Percentiles rank a stretch among this genome's conserved stretches.
Conservation (phyloP, 2,888 invertebrate genomes). For the Philereme vetulata region DNA sequence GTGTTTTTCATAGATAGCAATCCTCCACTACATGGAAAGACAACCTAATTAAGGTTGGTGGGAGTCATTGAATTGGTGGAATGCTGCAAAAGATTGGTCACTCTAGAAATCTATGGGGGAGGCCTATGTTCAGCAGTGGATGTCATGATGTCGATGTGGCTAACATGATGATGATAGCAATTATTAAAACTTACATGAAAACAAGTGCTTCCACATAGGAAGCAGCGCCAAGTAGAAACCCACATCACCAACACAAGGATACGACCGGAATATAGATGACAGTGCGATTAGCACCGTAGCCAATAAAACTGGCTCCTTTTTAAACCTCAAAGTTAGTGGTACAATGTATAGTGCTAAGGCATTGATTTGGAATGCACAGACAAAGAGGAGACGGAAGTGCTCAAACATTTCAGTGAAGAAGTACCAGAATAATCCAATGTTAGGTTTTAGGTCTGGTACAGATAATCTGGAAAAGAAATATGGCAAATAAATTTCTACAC, state of each 20-base stretch:
- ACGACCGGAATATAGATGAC: slow-evolving; percentile 96
- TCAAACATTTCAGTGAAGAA: slow-evolving; percentile 99
- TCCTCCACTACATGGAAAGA: no score
- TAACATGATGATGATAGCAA: background rate
- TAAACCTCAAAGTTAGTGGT: slow-evolving; percentile 92
- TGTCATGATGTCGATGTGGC: no score
- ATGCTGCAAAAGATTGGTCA: no score
- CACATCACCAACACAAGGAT: slow-evolving; percentile 97
- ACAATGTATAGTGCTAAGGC: slow-evolving; percentile 95
- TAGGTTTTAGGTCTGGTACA: slow-evolving; percentile 97
- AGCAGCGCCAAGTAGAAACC: slow-evolving; percentile 95
- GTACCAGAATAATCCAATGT: slow-evolving; percentile 99
- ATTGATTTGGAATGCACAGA: slow-evolving; percentile 98
- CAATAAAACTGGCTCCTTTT: slow-evolving; percentile 91
- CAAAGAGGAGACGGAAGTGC: slow-evolving; percentile 97
- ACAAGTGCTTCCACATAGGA: slow-evolving; percentile 95
- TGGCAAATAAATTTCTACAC: no score
- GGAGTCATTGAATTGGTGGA: no score
- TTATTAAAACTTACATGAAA: slow-evolving; percentile 87
- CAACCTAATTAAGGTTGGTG: no score
- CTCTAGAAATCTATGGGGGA: no score
- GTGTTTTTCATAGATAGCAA: no score
- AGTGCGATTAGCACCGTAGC: slow-evolving; percentile 91
- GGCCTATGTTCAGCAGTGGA: no score
- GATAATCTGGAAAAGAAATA: slow-evolving; percentile 86